phyloP scores from a whole-genome alignment of 2,888 invertebrate species.

The Catocala fraxini region DNA sequence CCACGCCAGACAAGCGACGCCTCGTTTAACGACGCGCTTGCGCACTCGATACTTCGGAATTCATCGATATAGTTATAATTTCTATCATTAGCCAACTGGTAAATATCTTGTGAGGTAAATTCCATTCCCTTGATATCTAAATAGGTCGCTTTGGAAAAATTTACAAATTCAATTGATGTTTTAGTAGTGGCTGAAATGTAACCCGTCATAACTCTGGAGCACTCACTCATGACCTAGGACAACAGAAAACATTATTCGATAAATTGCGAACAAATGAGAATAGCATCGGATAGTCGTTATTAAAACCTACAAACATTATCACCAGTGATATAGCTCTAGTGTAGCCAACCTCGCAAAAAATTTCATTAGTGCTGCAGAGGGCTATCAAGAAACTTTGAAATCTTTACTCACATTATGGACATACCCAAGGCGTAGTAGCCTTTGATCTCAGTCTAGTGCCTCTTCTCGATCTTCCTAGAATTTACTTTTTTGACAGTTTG shows the following conservation, averaged over 20 bases:
- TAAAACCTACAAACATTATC: too few relatives aligned
- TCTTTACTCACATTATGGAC: too few relatives aligned
- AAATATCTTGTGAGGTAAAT: conserved; percentile 53
- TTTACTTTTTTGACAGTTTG: too few relatives aligned
- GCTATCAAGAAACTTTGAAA: too few relatives aligned
- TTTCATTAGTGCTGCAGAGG: too few relatives aligned
- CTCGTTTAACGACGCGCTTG: conserved; percentile 49
- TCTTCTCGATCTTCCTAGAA: too few relatives aligned
- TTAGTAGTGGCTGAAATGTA: background rate
- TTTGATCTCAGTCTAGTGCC: too few relatives aligned
- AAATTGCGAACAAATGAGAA: too few relatives aligned
- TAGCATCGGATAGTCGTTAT: too few relatives aligned
- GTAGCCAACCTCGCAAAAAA: too few relatives aligned
- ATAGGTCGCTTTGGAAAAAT: background rate
- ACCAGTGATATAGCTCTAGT: too few relatives aligned
- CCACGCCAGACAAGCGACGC: conserved; percentile 88
- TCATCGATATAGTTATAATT: conserved; percentile 56
- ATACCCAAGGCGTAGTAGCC: too few relatives aligned
- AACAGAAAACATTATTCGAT: background rate
- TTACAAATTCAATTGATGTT: background rate
- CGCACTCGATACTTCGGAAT: conserved; percentile 55
- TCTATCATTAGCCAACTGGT: conserved; percentile 49
- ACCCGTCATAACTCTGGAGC: conserved; percentile 6
- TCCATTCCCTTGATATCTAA: conserved; percentile 21
- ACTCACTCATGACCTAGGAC: conserved; percentile 6